Evolutionary conservation across 2,888 invertebrate genomes (phyloP).

Genomic region (Cephus sareptanus): DNA sequence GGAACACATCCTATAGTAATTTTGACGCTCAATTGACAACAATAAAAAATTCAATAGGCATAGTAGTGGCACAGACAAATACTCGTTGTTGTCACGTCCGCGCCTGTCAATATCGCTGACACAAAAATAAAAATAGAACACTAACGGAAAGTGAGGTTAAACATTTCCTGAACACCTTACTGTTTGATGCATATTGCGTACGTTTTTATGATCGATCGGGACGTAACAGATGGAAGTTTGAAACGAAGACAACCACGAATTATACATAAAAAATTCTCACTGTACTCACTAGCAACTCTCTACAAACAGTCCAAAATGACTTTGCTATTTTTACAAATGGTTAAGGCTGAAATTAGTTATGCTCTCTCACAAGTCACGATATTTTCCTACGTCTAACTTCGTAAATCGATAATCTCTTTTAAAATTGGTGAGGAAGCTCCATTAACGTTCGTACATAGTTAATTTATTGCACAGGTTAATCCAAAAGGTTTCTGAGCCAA

Average conservation of each 20-base stretch:
- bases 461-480: background rate
- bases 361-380: background rate
- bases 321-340: background rate
- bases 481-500: background rate
- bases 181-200: background rate
- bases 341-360: background rate
- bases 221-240: background rate
- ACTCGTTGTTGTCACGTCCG: background rate
- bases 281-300: background rate
- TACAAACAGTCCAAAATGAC: background rate
- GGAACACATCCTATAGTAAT: background rate
- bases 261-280: background rate
- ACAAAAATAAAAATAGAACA: background rate
- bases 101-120: background rate
- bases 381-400: background rate
- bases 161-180: background rate
- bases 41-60: background rate
- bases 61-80: background rate
- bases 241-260: background rate
- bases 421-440: background rate
- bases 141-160: background rate
- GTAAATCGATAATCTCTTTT: background rate
- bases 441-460: background rate
- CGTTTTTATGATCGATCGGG: background rate
- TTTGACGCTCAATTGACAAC: background rate